A percentile compares a stretch with the other conserved stretches of the same genome.
phyloP scores from a whole-genome alignment of 2,888 invertebrate species.

The Stegana nigrithorax region DNA sequence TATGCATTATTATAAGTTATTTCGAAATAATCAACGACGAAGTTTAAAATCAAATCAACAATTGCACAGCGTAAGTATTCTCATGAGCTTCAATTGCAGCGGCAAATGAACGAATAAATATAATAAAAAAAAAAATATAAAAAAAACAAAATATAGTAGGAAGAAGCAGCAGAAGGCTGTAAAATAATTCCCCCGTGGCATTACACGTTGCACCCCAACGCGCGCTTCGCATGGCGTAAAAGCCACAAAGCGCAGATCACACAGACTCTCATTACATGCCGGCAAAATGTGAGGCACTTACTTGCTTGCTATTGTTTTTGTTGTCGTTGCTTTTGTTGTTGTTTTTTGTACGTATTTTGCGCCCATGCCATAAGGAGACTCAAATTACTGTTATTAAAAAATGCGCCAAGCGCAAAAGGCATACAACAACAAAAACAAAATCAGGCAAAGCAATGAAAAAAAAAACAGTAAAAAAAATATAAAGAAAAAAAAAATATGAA shows the following conservation, averaged over 20 bases:
- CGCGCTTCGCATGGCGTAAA: neutral
- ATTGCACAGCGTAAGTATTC: neutral
- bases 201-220: neutral
- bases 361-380: constrained; percentile 15
- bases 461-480: neutral
- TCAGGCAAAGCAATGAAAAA: neutral
- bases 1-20: neutral
- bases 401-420: constrained; percentile 5
- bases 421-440: neutral
- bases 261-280: constrained; percentile 8
- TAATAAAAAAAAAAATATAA: too few species aligned
- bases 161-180: too few species aligned
- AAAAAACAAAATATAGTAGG: too few species aligned
- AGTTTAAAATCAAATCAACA: neutral
- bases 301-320: neutral
- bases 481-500: neutral
- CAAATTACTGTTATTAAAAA: constrained; percentile 20
- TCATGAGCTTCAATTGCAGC: neutral
- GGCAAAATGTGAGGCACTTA: constrained; percentile 5
- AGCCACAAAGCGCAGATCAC: neutral
- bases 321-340: neutral
- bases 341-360: too few species aligned
- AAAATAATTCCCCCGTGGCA: too few species aligned
- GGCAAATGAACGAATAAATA: too few species aligned
- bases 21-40: neutral